Evolutionary conservation across 2,888 invertebrate genomes (phyloP).

Genomic region (Zhengitettix transpicula): DNA sequence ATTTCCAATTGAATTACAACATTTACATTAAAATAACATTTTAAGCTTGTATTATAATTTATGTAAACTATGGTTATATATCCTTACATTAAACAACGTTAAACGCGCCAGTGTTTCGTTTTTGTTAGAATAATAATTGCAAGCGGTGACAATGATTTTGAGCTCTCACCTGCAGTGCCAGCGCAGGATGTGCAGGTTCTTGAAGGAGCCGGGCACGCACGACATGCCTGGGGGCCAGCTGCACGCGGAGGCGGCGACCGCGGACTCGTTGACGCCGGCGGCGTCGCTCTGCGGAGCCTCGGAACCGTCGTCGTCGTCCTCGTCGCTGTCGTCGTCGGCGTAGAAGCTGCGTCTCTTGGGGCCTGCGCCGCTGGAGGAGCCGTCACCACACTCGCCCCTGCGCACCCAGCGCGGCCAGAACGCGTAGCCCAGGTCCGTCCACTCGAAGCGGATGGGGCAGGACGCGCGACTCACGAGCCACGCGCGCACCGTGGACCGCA

Average conservation of each 20-base stretch:
- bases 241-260: conserved; percentile 19
- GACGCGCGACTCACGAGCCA: conserved; percentile 19
- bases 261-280: background rate
- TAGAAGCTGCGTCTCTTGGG: background rate
- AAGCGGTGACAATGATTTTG: too few species aligned
- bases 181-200: conserved; percentile 26
- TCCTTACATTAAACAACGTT: too few species aligned
- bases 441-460: conserved; percentile 29
- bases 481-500: conserved; percentile 14
- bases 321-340: background rate
- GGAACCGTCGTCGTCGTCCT: background rate
- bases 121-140: too few species aligned
- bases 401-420: conserved; percentile 35
- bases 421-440: conserved; percentile 31
- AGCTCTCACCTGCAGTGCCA: conserved; percentile 28
- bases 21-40: too few species aligned
- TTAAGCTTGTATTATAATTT: too few species aligned
- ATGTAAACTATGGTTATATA: too few species aligned
- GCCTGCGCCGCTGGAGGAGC: background rate
- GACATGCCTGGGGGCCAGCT: conserved; percentile 34
- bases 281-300: background rate
- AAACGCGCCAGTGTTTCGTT: too few species aligned
- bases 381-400: conserved; percentile 17
- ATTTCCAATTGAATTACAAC: too few species aligned
- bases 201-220: conserved; percentile 26